phyloP scores from a whole-genome alignment of 2,888 invertebrate genomes.

The Cephus pulcher region DNA sequence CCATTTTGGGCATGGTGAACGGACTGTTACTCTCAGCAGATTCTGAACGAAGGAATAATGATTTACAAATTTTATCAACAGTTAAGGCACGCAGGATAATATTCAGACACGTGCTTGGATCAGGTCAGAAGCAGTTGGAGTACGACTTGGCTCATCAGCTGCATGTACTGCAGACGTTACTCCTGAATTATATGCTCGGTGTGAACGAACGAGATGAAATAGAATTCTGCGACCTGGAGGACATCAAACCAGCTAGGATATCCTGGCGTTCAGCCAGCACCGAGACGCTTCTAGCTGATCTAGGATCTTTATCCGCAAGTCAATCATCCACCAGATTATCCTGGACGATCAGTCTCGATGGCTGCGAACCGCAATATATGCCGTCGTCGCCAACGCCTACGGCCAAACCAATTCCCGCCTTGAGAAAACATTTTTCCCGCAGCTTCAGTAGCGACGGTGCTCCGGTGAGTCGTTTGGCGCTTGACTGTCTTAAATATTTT shows the following conservation, averaged over 20 bases:
- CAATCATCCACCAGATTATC: conserved; percentile 9
- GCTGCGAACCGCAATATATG: conserved; percentile 10
- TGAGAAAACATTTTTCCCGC: conserved; percentile 10
- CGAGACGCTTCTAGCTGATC: conserved; percentile 13
- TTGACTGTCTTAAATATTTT: conserved; percentile 18
- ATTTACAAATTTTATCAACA: conserved; percentile 9
- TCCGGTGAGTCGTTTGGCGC: conserved; percentile 11
- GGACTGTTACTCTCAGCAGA: conserved; percentile 15
- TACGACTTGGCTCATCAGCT: conserved; percentile 18
- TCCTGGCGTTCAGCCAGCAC: conserved; percentile 18
- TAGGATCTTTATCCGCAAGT: not conserved
- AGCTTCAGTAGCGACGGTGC: not conserved
- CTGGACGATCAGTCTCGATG: conserved; percentile 15
- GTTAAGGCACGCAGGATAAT: conserved; percentile 11
- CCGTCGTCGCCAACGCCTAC: conserved; percentile 16
- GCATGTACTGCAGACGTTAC: conserved; percentile 18
- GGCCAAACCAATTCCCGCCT: conserved; percentile 4
- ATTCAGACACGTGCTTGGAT: conserved; percentile 21
- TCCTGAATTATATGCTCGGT: conserved; percentile 17
- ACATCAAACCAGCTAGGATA: not conserved
- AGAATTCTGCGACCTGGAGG: not conserved
- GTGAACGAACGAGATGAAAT: conserved; percentile 5
- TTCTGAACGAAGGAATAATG: conserved; percentile 8
- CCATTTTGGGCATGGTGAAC: conserved; percentile 19
- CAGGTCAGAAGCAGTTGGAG: conserved; percentile 12